A percentile compares a stretch with the other conserved stretches of the same genome.
Evolutionary conservation across 2,797 vertebrate species (phyloP).

Genomic region (Scleropages formosus): DNA sequence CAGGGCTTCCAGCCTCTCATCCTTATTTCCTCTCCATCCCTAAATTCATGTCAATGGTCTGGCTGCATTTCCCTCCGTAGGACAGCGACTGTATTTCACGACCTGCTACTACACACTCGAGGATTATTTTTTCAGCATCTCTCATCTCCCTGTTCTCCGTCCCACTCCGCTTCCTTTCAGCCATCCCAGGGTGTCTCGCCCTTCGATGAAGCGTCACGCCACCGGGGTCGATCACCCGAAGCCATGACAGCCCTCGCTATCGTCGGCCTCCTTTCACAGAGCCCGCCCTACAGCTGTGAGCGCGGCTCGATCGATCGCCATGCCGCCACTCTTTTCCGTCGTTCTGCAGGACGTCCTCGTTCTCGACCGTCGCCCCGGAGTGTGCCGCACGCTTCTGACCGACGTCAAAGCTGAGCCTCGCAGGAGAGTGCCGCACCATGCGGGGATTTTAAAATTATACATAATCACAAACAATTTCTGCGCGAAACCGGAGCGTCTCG

Average conservation of each 20-base stretch:
- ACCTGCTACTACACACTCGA: conserved; percentile 7
- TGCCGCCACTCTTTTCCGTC: too few species aligned
- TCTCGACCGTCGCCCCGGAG: neutral
- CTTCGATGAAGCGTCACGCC: too few species aligned
- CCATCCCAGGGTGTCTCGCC: neutral
- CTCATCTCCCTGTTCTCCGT: conserved; percentile 10
- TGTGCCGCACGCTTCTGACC: neutral
- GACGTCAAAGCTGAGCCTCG: conserved; percentile 8
- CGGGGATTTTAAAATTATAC: conserved; percentile 51
- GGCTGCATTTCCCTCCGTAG: neutral
- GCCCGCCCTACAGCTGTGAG: too few species aligned
- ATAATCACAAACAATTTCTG: conserved; percentile 52
- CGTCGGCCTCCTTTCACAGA: too few species aligned
- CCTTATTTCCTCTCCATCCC: too few species aligned
- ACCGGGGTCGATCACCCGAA: too few species aligned
- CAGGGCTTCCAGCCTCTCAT: too few species aligned
- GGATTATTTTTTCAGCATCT: conserved; percentile 5
- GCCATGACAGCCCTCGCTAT: too few species aligned
- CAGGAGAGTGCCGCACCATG: conserved; percentile 5
- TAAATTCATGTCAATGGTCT: too few species aligned
- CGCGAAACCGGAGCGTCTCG: conserved; percentile 42
- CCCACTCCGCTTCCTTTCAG: neutral
- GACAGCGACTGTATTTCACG: conserved; percentile 37
- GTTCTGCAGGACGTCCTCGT: neutral
- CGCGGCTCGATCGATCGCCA: too few species aligned